These are phyloP conservation scores for Sphinx pinastri DNA, from an alignment of 2,888 invertebrate species.

Conservation along the genomic window DNA sequence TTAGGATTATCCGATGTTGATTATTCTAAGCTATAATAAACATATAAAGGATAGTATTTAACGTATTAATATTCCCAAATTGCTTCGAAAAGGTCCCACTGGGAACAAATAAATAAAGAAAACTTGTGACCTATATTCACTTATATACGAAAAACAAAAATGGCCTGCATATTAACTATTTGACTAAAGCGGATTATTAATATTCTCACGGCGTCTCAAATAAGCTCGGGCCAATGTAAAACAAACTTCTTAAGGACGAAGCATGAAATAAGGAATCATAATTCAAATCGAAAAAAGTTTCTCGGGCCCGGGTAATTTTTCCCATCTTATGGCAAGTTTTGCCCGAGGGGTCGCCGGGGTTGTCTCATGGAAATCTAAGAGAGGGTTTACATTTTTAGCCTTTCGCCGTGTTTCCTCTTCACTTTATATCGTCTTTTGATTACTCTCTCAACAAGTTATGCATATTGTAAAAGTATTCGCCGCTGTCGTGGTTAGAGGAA, in stretches of 20 bases:
- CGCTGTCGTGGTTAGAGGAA: conserved; percentile 65
- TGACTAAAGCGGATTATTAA: conserved; percentile 58
- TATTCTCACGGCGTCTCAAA: conserved; percentile 68
- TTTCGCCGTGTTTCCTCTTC: conserved; percentile 79
- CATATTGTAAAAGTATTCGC: conserved; percentile 79
- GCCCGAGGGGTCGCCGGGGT: conserved; percentile 75
- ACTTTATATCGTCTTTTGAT: conserved; percentile 84
- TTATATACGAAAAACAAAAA: not conserved
- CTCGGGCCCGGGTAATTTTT: conserved; percentile 78
- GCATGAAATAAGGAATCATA: conserved; percentile 83
- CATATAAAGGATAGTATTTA: too few relatives aligned
- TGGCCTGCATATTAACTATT: conserved; percentile 28
- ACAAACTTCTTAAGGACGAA: conserved; percentile 74
- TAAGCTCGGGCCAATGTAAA: conserved; percentile 69
- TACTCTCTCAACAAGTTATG: conserved; percentile 84
- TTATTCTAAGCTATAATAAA: too few relatives aligned
- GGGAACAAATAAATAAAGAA: not conserved
- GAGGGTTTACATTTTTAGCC: conserved; percentile 83
- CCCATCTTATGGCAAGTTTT: conserved; percentile 80
- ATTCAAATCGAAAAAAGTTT: conserved; percentile 84
- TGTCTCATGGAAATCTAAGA: conserved; percentile 77
- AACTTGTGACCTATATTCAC: not conserved
- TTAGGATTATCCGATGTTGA: too few relatives aligned
- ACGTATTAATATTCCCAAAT: too few relatives aligned
- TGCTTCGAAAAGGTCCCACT: too few relatives aligned